A percentile compares a stretch with the other conserved stretches of the same genome.
Evolutionary conservation across 2,113 vertebrate genomes (phyloP).

Genomic region (Amblyopsis rosae): DNA sequence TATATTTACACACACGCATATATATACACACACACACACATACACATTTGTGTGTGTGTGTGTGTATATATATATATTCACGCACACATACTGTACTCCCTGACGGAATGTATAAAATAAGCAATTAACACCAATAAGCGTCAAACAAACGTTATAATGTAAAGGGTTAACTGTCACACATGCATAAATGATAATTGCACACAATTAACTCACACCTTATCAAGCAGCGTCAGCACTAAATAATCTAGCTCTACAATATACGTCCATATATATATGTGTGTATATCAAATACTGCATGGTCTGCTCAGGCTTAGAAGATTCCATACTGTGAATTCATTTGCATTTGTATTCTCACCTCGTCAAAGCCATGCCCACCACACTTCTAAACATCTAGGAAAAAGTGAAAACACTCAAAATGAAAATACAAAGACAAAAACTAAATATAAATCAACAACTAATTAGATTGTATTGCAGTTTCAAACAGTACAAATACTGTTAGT

Average conservation of each 20-base stretch:
- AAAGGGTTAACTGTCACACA: conserved; percentile 92
- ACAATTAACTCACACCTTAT: conserved; percentile 96
- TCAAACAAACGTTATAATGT: conserved; percentile 89
- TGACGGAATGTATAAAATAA: conserved; percentile 99
- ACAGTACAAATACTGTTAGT: conserved; percentile 89
- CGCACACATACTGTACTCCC: conserved; percentile 84
- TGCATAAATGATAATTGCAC: conserved; percentile 99
- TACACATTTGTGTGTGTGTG: conserved; percentile 65
- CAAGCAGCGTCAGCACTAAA: conserved; percentile 99
- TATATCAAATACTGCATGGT: conserved; percentile 98
- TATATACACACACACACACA: too few relatives aligned
- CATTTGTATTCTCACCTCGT: conserved; percentile 85
- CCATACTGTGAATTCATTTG: conserved; percentile 87
- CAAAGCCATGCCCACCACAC: conserved; percentile 91
- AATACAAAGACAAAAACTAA: conserved; percentile 78
- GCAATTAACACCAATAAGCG: conserved; percentile 89
- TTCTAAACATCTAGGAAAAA: conserved; percentile 83
- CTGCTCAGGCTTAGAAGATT: conserved; percentile 92
- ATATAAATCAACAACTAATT: conserved; percentile 81
- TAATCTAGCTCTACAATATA: conserved; percentile 89
- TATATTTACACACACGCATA: conserved; percentile 29
- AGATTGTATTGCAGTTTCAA: conserved; percentile 94
- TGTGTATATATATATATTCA: conserved; percentile 45
- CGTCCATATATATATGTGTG: conserved; percentile 72
- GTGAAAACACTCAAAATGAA: conserved; percentile 73